A percentile compares a stretch with the other conserved stretches of the same genome.
Conservation (phyloP, 2,113 vertebrate genomes). For the Pangasianodon gigas region DNA sequence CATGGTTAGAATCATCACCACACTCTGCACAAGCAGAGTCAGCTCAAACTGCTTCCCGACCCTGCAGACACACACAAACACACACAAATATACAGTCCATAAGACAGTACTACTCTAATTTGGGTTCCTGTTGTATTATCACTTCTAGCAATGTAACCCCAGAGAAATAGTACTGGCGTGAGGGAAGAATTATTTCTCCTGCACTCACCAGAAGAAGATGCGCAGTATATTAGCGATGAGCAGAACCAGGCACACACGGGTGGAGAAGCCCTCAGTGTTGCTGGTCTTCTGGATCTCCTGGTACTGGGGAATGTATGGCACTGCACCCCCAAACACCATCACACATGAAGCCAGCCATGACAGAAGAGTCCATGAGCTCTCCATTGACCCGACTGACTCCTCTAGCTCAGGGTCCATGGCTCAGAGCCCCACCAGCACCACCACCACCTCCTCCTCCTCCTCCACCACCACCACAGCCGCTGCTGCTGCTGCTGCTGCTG, state of each 20-base stretch:
- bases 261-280: conserved; percentile 80
- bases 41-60: conserved; percentile 82
- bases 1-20: conserved; percentile 82
- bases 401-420: conserved; percentile 55
- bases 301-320: conserved; percentile 81
- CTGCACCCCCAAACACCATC: conserved; percentile 77
- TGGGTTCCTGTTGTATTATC: background rate
- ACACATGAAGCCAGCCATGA: conserved; percentile 73
- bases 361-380: conserved; percentile 66
- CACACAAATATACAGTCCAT: background rate
- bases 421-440: conserved; percentile 9
- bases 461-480: conserved; percentile 8
- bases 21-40: conserved; percentile 78
- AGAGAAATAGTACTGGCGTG: background rate
- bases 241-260: conserved; percentile 78
- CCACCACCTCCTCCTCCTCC: conserved; percentile 37
- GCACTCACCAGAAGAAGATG: conserved; percentile 81
- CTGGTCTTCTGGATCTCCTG: conserved; percentile 75
- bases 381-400: conserved; percentile 37
- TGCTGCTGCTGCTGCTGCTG: background rate
- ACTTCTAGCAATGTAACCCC: background rate
- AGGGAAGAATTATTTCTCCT: background rate
- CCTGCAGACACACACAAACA: conserved; percentile 60
- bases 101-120: background rate
- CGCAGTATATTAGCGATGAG: conserved; percentile 81